Evolutionary conservation across 2,113 vertebrate species (phyloP).

Genomic region (Tachycineta bicolor): DNA sequence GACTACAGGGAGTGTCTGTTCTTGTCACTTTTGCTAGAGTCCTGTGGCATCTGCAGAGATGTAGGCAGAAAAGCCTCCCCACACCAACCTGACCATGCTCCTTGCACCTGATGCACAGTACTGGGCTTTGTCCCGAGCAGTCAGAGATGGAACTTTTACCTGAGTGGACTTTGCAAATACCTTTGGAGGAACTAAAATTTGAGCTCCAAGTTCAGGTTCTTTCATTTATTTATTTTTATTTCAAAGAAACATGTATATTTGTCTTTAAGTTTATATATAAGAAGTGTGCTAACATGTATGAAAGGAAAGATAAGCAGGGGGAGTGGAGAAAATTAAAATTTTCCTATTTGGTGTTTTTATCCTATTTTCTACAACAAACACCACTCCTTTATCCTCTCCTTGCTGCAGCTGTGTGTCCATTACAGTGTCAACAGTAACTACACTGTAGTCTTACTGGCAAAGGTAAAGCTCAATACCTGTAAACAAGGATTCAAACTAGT

Average conservation of each 20-base stretch:
- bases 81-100: neutral
- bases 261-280: neutral
- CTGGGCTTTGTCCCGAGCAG: neutral
- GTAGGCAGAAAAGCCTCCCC: neutral
- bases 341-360: neutral
- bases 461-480: neutral
- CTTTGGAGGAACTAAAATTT: neutral
- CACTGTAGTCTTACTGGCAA: neutral
- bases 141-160: neutral
- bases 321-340: neutral
- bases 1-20: neutral
- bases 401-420: neutral
- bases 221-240: neutral
- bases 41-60: neutral
- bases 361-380: neutral
- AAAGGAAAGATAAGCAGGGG: neutral
- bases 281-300: accelerated
- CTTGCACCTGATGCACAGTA: accelerated
- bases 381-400: neutral
- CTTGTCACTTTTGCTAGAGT: neutral
- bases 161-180: neutral
- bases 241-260: neutral
- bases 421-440: neutral
- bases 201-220: neutral
- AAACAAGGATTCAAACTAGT: neutral